A percentile compares a stretch with the other conserved stretches of the same genome.
Evolutionary conservation across 2,113 vertebrate species (phyloP).

Genomic region (Albula glossodonta): DNA sequence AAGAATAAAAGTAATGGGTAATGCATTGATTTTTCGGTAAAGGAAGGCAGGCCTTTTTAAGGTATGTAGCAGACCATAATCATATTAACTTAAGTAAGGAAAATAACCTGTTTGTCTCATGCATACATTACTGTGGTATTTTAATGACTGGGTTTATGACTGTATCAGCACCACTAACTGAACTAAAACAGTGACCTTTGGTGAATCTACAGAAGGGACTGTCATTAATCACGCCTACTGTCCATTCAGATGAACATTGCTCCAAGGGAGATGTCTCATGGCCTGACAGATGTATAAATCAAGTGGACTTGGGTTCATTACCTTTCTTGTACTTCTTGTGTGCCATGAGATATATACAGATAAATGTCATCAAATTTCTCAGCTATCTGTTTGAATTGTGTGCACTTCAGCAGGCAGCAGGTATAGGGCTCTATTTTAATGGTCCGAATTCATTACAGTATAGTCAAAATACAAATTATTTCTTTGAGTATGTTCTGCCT

Average conservation of each 20-base stretch:
- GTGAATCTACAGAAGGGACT: neutral
- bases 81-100: neutral
- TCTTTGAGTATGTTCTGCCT: no score
- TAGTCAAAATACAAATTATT: no score
- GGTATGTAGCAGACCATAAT: neutral
- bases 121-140: neutral
- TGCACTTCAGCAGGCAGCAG: neutral
- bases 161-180: neutral
- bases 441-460: no score
- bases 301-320: neutral
- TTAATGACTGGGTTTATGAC: neutral
- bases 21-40: neutral
- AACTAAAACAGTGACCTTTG: neutral
- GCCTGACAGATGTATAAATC: neutral
- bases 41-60: neutral
- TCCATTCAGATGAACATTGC: neutral
- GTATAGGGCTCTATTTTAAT: no score
- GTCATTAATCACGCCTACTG: neutral
- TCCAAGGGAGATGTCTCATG: neutral
- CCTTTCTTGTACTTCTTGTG: neutral
- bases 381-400: neutral
- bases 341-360: neutral
- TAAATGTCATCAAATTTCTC: neutral
- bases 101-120: neutral
- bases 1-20: neutral